Evolutionary conservation across 2,888 invertebrate species (phyloP).

Genomic region (Gisinianus flammeolus): DNA sequence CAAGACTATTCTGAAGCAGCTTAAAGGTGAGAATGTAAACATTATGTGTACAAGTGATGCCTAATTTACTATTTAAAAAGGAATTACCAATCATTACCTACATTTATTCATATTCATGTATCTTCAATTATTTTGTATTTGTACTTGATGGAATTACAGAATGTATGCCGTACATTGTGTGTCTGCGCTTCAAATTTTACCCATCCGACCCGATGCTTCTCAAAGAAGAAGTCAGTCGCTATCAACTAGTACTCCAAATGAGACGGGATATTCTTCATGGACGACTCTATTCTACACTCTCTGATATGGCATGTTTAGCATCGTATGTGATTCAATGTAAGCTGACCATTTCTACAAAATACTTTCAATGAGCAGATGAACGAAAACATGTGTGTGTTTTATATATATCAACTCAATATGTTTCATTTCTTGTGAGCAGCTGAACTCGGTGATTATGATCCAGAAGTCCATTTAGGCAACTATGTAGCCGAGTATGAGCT

Average conservation of each 20-base stretch:
- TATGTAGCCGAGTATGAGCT: slow-evolving; percentile 92
- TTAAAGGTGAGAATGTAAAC: slow-evolving; percentile 73
- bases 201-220: slow-evolving; percentile 92
- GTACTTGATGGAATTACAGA: neutral
- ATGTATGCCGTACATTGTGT: slow-evolving; percentile 88
- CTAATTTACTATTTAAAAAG: neutral
- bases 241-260: slow-evolving; percentile 91
- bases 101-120: no score
- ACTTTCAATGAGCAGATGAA: neutral
- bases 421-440: no score
- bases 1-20: slow-evolving; percentile 87
- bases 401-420: no score
- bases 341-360: slow-evolving; percentile 57
- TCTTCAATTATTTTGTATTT: neutral
- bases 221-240: slow-evolving; percentile 92
- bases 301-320: slow-evolving; percentile 86
- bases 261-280: slow-evolving; percentile 95
- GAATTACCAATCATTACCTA: no score
- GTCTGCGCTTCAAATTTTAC: slow-evolving; percentile 97
- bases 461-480: slow-evolving; percentile 82
- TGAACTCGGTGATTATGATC: slow-evolving; percentile 93
- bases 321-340: slow-evolving; percentile 93
- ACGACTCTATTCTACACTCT: slow-evolving; percentile 86
- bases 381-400: neutral
- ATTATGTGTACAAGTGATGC: neutral